Base-by-base conservation (phyloP, 2,888 invertebrate species). In the Meganola albula region DNA sequence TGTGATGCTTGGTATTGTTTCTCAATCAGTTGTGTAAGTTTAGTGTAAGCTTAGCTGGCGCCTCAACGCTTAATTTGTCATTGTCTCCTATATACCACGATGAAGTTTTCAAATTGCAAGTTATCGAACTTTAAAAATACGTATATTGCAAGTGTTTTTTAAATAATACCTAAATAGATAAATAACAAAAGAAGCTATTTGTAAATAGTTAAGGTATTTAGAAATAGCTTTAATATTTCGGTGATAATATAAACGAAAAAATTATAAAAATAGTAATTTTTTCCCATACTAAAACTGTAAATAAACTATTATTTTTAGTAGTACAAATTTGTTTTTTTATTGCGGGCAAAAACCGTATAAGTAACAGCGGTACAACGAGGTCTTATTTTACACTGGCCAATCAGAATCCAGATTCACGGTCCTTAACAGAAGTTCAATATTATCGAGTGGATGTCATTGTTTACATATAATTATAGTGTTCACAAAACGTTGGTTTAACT, bases 271-370 rank as follows among this genome's bases (percentile, higher is more conserved):
- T 78, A 74, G 79, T 69, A 82, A 78, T 70, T 75, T 68, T 63
- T 69, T 64, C n/a, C 65, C 64, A 62, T 63, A 58, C 62, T 70
- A 73, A n/a, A 73, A 76, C 59, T 83, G 84, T 84, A 83, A 82
- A 80, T 83, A 82, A 77, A 85, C 75, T 74, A 72, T 74, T 75
- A 86, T 79, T 77, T n/a, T 79, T 83, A 85, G 83, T 74, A 73
- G 72, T 62, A 66, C 47, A 34, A 33, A 37, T 41, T 40, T 51
- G 55, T 59, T 60, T 66, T 65, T 68, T 53, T n/a, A n/a, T n/a
- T n/a, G n/a, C n/a, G n/a, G n/a, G n/a, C n/a, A n/a, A n/a, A n/a
- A n/a, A n/a, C n/a, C n/a, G n/a, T n/a, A n/a, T n/a, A n/a, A n/a
- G n/a, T n/a, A n/a, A n/a, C n/a, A n/a, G n/a, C n/a, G n/a, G n/a